phyloP scores from a whole-genome alignment of 2,888 invertebrate genomes.

The Drosophila percnosoma region DNA sequence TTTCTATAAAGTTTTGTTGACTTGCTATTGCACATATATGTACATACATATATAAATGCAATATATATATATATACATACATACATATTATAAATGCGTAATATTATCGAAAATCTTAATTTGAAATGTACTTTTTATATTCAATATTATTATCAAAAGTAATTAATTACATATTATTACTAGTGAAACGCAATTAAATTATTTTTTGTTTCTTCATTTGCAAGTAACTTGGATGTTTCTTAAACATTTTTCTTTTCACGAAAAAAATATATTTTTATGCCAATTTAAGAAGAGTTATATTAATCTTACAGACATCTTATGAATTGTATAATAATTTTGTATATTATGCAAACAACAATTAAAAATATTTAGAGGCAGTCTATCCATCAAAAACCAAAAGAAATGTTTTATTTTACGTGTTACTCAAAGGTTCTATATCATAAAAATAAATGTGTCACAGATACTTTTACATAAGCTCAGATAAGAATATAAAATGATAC shows the following conservation, averaged over 20 bases:
- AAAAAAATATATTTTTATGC: background rate
- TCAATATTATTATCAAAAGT: background rate
- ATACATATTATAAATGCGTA: background rate
- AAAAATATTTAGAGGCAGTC: background rate
- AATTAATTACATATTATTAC: background rate
- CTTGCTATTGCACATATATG: no score
- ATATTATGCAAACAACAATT: background rate
- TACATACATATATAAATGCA: no score
- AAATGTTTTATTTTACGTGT: background rate
- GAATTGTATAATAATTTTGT: background rate
- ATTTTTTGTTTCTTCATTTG: background rate
- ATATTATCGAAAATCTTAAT: background rate
- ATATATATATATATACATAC: no score
- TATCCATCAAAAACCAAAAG: background rate
- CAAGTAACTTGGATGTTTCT: background rate
- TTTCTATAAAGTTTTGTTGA: background rate
- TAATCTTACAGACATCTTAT: background rate
- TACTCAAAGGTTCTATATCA: background rate
- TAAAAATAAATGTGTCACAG: background rate
- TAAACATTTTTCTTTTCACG: background rate
- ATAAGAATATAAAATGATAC: conserved; percentile 1
- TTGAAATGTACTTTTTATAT: background rate
- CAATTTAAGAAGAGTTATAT: background rate
- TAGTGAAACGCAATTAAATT: background rate
- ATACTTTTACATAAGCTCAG: background rate